Conservation (phyloP, 2,888 invertebrate species). For the Drosophila algonquin region DNA sequence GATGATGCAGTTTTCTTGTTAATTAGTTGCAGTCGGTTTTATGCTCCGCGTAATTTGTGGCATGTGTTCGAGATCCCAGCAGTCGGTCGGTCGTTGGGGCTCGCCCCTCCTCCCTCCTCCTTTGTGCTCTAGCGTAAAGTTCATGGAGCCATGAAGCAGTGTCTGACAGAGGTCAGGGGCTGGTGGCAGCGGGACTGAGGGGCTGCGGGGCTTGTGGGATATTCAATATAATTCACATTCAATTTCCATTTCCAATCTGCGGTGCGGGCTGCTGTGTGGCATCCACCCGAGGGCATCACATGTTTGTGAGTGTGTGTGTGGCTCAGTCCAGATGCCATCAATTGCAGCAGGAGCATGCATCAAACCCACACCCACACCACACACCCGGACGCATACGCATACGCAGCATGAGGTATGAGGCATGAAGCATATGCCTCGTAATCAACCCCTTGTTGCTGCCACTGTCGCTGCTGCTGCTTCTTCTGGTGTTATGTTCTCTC, state of each 20-base stretch:
- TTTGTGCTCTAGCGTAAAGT: slow-evolving; percentile 17
- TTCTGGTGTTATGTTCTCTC: slow-evolving; percentile 15
- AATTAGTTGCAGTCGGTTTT: slow-evolving; percentile 74
- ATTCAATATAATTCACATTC: slow-evolving; percentile 71
- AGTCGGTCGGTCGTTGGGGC: background rate
- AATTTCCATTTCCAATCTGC: slow-evolving; percentile 65
- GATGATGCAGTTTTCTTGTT: slow-evolving; percentile 63
- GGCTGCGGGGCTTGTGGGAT: slow-evolving; percentile 19
- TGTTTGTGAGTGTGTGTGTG: slow-evolving; percentile 59
- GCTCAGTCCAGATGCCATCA: slow-evolving; percentile 54
- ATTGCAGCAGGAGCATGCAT: slow-evolving; percentile 28
- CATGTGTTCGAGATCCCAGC: slow-evolving; percentile 38
- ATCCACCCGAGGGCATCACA: slow-evolving; percentile 52
- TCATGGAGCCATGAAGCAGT: slow-evolving; percentile 1
- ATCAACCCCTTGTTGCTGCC: slow-evolving; percentile 54
- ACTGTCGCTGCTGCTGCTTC: background rate
- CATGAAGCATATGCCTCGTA: slow-evolving; percentile 27
- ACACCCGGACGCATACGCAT: slow-evolving; percentile 7
- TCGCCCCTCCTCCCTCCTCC: background rate
- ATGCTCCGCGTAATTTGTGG: slow-evolving; percentile 66
- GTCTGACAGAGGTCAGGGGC: slow-evolving; percentile 29
- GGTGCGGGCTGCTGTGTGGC: slow-evolving; percentile 23
- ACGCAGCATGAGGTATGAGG: background rate
- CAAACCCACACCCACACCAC: slow-evolving; percentile 13
- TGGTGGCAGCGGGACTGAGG: slow-evolving; percentile 6